A percentile compares a stretch with the other conserved stretches of the same genome.
Evolutionary conservation across 2,113 vertebrate species (phyloP).

Genomic region (Lampris incognitus): DNA sequence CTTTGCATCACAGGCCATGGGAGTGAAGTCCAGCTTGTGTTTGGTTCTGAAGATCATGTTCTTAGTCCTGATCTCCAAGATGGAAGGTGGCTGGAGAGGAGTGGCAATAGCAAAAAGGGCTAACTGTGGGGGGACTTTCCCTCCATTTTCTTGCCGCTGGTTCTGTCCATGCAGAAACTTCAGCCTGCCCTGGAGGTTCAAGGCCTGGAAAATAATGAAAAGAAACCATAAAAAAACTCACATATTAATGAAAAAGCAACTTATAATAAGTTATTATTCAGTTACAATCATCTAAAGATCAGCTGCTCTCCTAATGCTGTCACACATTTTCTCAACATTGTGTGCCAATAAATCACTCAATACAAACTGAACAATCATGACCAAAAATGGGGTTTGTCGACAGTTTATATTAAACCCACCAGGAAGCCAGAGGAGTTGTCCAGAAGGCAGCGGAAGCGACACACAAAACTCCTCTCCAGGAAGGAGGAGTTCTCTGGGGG

Average conservation of each 20-base stretch:
- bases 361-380: no score
- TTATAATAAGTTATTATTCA: no score
- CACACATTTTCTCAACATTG: no score
- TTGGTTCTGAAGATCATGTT: slow-evolving; percentile 85
- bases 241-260: no score
- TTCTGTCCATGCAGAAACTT: slow-evolving; percentile 84
- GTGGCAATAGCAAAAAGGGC: slow-evolving; percentile 84
- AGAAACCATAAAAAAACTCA: neutral
- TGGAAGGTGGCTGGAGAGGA: slow-evolving; percentile 80
- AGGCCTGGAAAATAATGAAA: slow-evolving; percentile 61
- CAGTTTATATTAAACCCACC: slow-evolving; percentile 74
- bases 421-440: slow-evolving; percentile 97
- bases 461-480: slow-evolving; percentile 92
- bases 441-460: slow-evolving; percentile 92
- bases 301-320: neutral
- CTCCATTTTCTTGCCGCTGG: slow-evolving; percentile 71
- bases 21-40: slow-evolving; percentile 87
- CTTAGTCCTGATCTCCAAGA: slow-evolving; percentile 83
- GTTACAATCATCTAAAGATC: no score
- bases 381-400: no score
- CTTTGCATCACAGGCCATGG: slow-evolving; percentile 83
- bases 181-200: slow-evolving; percentile 83
- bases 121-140: slow-evolving; percentile 70
- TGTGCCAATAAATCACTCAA: no score
- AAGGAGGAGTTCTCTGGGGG: slow-evolving; percentile 92